A percentile compares a stretch with the other conserved stretches of the same genome.
phyloP scores from a whole-genome alignment of 2,888 invertebrate genomes.

The Melanostoma mellinum region DNA sequence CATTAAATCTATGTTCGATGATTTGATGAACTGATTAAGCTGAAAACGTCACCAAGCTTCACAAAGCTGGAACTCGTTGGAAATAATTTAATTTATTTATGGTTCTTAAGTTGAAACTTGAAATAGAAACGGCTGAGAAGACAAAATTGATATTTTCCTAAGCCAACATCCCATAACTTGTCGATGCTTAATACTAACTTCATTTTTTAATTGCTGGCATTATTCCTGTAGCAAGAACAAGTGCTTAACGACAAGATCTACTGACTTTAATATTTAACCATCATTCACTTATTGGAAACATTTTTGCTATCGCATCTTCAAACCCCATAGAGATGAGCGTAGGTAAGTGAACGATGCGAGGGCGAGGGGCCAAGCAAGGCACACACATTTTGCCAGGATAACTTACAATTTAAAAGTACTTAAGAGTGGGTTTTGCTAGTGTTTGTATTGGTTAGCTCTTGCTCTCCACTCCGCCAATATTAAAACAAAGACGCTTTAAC shows the following conservation, averaged over 20 bases:
- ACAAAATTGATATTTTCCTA: not conserved
- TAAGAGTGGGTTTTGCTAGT: conserved; percentile 45
- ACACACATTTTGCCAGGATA: conserved; percentile 59
- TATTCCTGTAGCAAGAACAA: conserved; percentile 13
- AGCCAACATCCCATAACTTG: not conserved
- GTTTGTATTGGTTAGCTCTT: conserved; percentile 45
- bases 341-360: not conserved
- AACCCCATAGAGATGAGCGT: not conserved
- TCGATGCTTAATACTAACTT: conserved; percentile 9
- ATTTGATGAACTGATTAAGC: no score
- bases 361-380: conserved; percentile 11
- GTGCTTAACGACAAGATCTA: conserved; percentile 48
- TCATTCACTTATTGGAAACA: conserved; percentile 71
- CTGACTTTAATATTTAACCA: conserved; percentile 69
- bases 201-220: conserved; percentile 19
- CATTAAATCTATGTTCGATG: no score
- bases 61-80: no score
- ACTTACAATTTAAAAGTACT: conserved; percentile 72
- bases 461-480: conserved; percentile 29
- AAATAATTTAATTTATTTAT: no score
- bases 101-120: no score
- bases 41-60: no score
- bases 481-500: conserved; percentile 60
- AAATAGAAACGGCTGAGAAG: not conserved
- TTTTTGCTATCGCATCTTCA: conserved; percentile 36